These are phyloP conservation scores for Anser brachyrhynchus DNA, from an alignment of 2,113 vertebrate species.

Conservation along the genomic window DNA sequence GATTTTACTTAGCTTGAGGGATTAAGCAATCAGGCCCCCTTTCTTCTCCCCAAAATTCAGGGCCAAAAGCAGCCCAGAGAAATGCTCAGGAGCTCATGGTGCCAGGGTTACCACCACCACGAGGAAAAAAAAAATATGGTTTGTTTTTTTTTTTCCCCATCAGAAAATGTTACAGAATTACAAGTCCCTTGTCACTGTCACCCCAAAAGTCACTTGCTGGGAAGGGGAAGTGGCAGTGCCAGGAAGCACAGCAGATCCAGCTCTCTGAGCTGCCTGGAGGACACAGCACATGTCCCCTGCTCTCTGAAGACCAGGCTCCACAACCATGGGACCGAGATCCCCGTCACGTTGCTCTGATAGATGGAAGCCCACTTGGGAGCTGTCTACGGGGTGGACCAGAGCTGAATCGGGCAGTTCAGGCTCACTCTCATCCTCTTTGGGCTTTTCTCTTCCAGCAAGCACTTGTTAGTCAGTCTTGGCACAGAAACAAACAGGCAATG, in stretches of 20 bases:
- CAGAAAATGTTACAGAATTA: neutral
- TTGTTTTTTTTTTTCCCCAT: too few relatives aligned
- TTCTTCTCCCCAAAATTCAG: neutral
- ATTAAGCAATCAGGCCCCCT: neutral
- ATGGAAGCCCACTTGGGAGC: neutral
- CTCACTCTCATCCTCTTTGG: neutral
- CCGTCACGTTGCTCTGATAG: accelerated
- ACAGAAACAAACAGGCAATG: accelerated
- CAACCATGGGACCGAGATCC: neutral
- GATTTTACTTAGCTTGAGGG: conserved; percentile 69
- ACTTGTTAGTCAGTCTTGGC: neutral
- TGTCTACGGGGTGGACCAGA: neutral
- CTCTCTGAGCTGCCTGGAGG: neutral
- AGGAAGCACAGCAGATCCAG: neutral
- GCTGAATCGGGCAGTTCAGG: neutral
- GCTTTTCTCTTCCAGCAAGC: neutral
- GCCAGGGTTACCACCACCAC: neutral
- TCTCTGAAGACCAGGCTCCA: neutral
- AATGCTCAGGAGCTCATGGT: neutral
- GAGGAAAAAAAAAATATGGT: neutral
- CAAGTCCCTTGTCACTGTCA: neutral
- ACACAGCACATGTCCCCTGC: accelerated
- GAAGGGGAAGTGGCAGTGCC: neutral
- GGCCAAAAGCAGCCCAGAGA: neutral
- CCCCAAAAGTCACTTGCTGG: neutral